phyloP scores from a whole-genome alignment of 2,797 vertebrate species.

The Perodicticus potto region DNA sequence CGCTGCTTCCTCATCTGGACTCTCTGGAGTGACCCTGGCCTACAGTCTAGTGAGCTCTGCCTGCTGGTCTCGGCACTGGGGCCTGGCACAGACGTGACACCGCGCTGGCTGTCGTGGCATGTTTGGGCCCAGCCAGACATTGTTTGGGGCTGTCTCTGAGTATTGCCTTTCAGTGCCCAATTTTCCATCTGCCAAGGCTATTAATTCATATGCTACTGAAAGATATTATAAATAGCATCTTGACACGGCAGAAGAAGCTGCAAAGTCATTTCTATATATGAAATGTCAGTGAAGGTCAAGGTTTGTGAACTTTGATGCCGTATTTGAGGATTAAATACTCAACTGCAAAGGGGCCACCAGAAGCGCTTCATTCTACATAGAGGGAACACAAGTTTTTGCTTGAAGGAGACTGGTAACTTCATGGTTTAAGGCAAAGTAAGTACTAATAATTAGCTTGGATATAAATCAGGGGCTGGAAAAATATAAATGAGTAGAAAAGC shows the following conservation, averaged over 20 bases:
- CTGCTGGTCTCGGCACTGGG: constrained; percentile 48
- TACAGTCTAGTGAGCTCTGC: neutral
- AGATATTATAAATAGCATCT: constrained; percentile 76
- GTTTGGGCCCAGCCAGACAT: constrained; percentile 60
- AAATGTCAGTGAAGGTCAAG: constrained; percentile 19
- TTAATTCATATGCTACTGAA: constrained; percentile 70
- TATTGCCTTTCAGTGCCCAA: neutral
- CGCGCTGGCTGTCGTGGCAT: neutral
- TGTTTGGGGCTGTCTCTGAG: constrained; percentile 66
- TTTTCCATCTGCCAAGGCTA: constrained; percentile 68
- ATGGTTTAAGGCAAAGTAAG: neutral
- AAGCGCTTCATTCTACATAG: neutral
- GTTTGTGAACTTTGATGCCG: neutral
- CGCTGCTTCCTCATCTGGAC: constrained; percentile 64
- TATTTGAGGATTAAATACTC: neutral
- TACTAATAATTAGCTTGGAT: constrained; percentile 47
- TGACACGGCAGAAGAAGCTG: constrained; percentile 51
- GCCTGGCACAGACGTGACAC: neutral
- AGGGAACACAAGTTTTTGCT: neutral
- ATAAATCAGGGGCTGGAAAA: constrained; percentile 51
- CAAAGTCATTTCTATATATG: constrained; percentile 66
- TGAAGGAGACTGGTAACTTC: neutral
- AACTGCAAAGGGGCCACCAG: neutral
- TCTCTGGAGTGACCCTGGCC: constrained; percentile 11
- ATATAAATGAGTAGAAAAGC: constrained; percentile 72